Conservation (phyloP, 2,113 vertebrate genomes). For the Halichoeres trimaculatus region DNA sequence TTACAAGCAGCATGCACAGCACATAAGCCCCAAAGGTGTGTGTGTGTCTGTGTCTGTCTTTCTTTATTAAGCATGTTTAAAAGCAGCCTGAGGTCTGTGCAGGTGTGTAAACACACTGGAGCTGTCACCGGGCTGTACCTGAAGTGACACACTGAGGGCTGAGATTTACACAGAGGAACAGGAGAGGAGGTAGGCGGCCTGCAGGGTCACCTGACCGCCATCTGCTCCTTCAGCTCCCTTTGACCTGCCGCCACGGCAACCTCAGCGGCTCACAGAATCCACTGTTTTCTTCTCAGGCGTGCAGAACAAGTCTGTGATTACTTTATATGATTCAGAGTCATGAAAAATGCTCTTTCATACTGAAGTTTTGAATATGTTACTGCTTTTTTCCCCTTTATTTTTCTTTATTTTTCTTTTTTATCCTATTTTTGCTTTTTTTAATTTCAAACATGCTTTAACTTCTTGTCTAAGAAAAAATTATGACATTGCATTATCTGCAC, state of each 20-base stretch:
- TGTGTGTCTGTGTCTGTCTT: background rate
- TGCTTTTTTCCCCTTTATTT: no score
- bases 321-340: background rate
- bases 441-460: no score
- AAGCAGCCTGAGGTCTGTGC: slow-evolving; percentile 42
- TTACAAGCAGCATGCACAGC: slow-evolving; percentile 55
- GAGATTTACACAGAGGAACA: slow-evolving; percentile 56
- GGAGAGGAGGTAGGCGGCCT: slow-evolving; percentile 60
- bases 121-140: slow-evolving; percentile 43
- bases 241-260: slow-evolving; percentile 58
- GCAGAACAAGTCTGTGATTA: slow-evolving; percentile 7
- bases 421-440: no score
- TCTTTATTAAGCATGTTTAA: slow-evolving; percentile 7
- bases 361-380: no score
- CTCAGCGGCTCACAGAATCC: slow-evolving; percentile 30
- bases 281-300: slow-evolving; percentile 11
- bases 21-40: slow-evolving; percentile 47
- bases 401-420: no score
- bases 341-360: background rate
- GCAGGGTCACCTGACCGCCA: slow-evolving; percentile 68
- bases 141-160: slow-evolving; percentile 30
- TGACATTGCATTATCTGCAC: no score
- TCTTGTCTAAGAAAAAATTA: no score
- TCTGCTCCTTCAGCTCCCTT: slow-evolving; percentile 71
- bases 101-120: slow-evolving; percentile 60